These are phyloP conservation scores for Girardia tigrina DNA, from an alignment of 2,888 invertebrate species.

Conservation along the genomic window DNA sequence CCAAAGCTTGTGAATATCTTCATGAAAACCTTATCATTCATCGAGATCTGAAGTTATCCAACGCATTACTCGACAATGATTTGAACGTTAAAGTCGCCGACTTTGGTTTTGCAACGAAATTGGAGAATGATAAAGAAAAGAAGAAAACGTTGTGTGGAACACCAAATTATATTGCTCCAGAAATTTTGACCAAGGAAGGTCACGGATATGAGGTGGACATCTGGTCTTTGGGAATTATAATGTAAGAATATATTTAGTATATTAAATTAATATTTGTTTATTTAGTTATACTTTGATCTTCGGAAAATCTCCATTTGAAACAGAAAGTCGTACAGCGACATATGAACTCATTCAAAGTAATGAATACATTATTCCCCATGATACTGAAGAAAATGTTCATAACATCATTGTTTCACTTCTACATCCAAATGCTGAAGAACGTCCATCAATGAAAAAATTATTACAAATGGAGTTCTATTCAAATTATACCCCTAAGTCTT, in stretches of 20 bases:
- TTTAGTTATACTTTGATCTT: slow-evolving; percentile 29
- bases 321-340: slow-evolving; percentile 8
- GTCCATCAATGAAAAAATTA: slow-evolving; percentile 28
- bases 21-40: slow-evolving; percentile 85
- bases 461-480: slow-evolving; percentile 26
- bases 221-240: slow-evolving; percentile 94
- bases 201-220: slow-evolving; percentile 97
- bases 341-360: not conserved
- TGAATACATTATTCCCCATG: slow-evolving; percentile 15
- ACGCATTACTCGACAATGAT: slow-evolving; percentile 71
- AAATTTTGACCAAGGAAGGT: slow-evolving; percentile 85
- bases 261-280: not conserved
- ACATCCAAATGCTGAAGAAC: not conserved
- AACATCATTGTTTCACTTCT: slow-evolving; percentile 24
- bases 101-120: slow-evolving; percentile 84
- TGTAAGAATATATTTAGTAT: too few relatives aligned
- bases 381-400: not conserved
- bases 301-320: slow-evolving; percentile 33
- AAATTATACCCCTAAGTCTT: slow-evolving; percentile 49
- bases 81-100: slow-evolving; percentile 74
- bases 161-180: slow-evolving; percentile 97
- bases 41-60: slow-evolving; percentile 89
- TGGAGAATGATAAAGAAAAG: slow-evolving; percentile 72
- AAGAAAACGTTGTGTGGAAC: slow-evolving; percentile 93
- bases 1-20: slow-evolving; percentile 76